Conservation (phyloP, 2,888 invertebrate species). For the Dyspetes luteomarginatus region DNA sequence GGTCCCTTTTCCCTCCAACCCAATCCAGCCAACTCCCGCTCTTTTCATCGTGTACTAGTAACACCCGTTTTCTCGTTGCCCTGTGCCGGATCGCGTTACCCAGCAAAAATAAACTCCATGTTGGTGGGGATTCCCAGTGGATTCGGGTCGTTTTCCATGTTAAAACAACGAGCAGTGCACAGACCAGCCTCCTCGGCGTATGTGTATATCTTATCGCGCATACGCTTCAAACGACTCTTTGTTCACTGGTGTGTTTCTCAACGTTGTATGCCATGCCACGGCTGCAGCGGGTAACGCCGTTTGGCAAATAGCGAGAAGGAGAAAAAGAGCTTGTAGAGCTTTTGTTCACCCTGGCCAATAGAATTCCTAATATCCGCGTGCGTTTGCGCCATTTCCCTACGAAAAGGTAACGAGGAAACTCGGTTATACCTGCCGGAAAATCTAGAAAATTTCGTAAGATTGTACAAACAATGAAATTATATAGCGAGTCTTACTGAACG, state of each 20-base stretch:
- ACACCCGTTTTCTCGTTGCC: slow-evolving; percentile 7
- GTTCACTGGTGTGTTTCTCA: neutral
- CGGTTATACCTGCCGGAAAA: neutral
- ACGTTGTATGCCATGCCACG: slow-evolving; percentile 8
- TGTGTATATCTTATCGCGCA: slow-evolving; percentile 55
- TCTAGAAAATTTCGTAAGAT: slow-evolving; percentile 24
- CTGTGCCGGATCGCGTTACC: slow-evolving; percentile 13
- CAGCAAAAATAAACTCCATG: slow-evolving; percentile 54
- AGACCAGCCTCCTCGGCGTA: slow-evolving; percentile 31
- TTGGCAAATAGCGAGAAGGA: slow-evolving; percentile 25
- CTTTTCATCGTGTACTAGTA: neutral
- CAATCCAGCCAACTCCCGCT: slow-evolving; percentile 21
- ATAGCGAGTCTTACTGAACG: neutral
- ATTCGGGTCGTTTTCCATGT: slow-evolving; percentile 47
- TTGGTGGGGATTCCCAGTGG: slow-evolving; percentile 51
- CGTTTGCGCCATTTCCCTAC: slow-evolving; percentile 27
- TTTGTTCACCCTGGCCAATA: slow-evolving; percentile 55
- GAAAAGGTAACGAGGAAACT: slow-evolving; percentile 4
- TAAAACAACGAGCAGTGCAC: slow-evolving; percentile 46
- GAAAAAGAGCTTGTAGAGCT: slow-evolving; percentile 1
- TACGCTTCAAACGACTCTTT: slow-evolving; percentile 45
- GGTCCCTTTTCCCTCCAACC: slow-evolving; percentile 33
- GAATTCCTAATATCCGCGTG: slow-evolving; percentile 38
- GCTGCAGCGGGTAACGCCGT: neutral
- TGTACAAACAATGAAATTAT: slow-evolving; percentile 26